Evolutionary conservation across 2,113 vertebrate genomes (phyloP), one percentile per base, ranked within the genome.

Genomic region (Malurus melanocephalus): DNA sequence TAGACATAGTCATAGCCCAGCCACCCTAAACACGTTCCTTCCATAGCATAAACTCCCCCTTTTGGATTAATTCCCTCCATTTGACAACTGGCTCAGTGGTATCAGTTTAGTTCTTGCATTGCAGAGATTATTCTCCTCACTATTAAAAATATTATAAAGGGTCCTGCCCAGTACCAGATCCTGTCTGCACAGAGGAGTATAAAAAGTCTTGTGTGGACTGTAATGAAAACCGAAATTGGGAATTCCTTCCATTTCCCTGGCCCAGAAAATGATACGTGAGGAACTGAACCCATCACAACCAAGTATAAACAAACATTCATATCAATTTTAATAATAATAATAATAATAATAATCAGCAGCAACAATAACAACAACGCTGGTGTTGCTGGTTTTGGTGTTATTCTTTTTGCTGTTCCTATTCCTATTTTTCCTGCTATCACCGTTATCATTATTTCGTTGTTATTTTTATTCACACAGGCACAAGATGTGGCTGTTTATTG

Each of bases 401-500:
- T 32, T 26, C 1, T 11, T 33, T 10, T 13, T 26, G 26, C 9
- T 45, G 38, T 7, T 60, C 32, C 35, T 66, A 3, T 35, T 67
- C 17, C 52, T 45, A 3, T 27, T 35, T 9, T 26, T 48, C 10
- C 49, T 49, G 32, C 10, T 27, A 24, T 10, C 49, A 0, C 22
- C 21, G 24, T 18, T 35, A 24, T 6, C 35, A 26, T 22, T n/a
- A 24, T 9, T 59, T 28, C 32, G 28, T 4, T 42, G 1, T n/a
- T 24, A 0, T 32, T 26, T 1, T 35, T 48, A 35, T 83, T 85
- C 32, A 42, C 59, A 16, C 57, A 96, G 94, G 48, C 42, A 38
- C 32, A n/a, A 78, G 46, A 96, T 94, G 94, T 86, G 82, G 93
- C 69, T 85, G 42, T 18, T 84, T 17, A 3, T 78, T 28, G 88